These are phyloP conservation scores for Oegoconia quadripuncta DNA, from an alignment of 2,888 invertebrate genomes.

Conservation along the genomic window DNA sequence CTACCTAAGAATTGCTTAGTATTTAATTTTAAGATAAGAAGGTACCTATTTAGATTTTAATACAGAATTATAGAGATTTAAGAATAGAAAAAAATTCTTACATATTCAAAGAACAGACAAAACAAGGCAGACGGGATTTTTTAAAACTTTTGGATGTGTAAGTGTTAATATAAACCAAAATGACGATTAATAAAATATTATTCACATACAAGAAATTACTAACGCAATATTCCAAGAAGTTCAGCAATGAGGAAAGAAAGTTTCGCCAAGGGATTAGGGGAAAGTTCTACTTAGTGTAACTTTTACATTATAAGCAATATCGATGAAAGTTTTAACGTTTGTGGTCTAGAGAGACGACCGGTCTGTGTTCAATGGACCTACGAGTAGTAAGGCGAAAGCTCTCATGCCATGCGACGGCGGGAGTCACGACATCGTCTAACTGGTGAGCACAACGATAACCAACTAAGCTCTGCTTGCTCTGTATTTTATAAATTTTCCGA, in stretches of 20 bases:
- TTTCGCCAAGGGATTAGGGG: constrained; percentile 52
- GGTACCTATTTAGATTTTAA: too few relatives aligned
- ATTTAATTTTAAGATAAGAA: too few relatives aligned
- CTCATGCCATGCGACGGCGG: constrained; percentile 59
- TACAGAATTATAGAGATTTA: too few relatives aligned
- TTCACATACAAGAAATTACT: constrained; percentile 27
- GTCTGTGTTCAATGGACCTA: constrained; percentile 33
- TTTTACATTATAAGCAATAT: constrained; percentile 58
- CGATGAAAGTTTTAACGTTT: constrained; percentile 53
- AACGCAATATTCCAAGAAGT: constrained; percentile 36
- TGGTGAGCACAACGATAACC: constrained; percentile 35
- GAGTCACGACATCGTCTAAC: constrained; percentile 38
- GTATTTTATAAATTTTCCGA: constrained; percentile 55
- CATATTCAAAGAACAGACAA: too few relatives aligned
- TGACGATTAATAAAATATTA: constrained; percentile 8
- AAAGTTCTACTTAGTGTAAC: constrained; percentile 56
- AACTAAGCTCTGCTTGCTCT: constrained; percentile 48
- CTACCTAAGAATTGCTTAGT: too few relatives aligned
- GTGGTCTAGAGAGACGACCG: constrained; percentile 25
- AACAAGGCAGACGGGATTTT: too few relatives aligned
- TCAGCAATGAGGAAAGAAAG: constrained; percentile 44
- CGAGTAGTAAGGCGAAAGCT: constrained; percentile 51
- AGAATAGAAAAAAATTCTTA: too few relatives aligned
- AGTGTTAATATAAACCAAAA: too few relatives aligned
- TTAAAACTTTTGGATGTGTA: too few relatives aligned